Base-by-base conservation (phyloP, 2,888 invertebrate genomes). In the Meta bourneti region DNA sequence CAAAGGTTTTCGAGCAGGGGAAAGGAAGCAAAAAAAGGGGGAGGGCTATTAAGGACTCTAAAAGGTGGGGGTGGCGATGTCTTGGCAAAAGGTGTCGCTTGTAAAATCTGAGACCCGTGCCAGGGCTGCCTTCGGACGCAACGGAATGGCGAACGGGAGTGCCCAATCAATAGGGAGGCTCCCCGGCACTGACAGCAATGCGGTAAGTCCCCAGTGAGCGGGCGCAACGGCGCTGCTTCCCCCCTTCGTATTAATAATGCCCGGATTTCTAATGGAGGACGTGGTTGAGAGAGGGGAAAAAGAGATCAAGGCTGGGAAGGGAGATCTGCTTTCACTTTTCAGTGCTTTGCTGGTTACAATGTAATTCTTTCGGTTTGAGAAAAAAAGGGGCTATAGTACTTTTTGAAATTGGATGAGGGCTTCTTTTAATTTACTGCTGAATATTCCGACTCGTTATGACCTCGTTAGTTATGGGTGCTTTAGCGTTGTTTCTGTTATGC, bases 131-230 rank as follows among this genome's bases (percentile, higher is more conserved):
- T 51, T 75, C 75, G 74, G 20, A 19, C 80, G 78, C 71, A 52
- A 80, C 48, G 78, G 87, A 80, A 87, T 61, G 85, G 79, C 52
- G 87, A 71, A 72, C 77, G 77, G 61, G 85, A 69, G 78, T 52
- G 19, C 61, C 82, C 91, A 91, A 91, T 91, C 91, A 91, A 91
- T 91, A 91, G 89, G 78, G 52, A 72, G 52, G 52, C 80, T 52
- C 70, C 34, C 49, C 72, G 54, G 87, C 91, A 61, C 13, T 87
- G 91, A 91, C 91, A 91, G 91, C 91, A 91, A 86, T 91, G 91
- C 91, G 91, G 91, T 82, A 91, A 87, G 91, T 87, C 87, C 91
- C 91, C 49, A 20, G 91, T 79, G 91, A 82, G 89, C 78, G 78
- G 89, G 82, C 91, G 91, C 87, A 81, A 71, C 90, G 20, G 52